Conservation (phyloP, 2,888 invertebrate genomes). For the Heliconius ismenius region DNA sequence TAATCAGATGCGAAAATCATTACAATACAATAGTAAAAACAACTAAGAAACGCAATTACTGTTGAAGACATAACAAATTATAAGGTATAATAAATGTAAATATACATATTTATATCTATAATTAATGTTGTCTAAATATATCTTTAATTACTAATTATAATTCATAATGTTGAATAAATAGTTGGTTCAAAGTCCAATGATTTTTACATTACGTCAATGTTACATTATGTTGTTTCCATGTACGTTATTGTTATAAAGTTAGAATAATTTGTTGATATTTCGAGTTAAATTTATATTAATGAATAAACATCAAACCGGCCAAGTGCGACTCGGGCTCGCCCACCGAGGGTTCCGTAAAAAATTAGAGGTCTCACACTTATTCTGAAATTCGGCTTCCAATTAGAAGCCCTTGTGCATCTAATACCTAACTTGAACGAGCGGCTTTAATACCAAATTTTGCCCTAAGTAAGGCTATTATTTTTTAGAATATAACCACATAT, state of each 20-base stretch:
- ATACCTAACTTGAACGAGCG: too few relatives aligned
- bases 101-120: background rate
- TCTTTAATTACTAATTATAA: background rate
- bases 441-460: too few relatives aligned
- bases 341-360: too few relatives aligned
- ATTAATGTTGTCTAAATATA: background rate
- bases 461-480: too few relatives aligned
- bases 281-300: too few relatives aligned
- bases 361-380: too few relatives aligned
- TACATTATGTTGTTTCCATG: background rate
- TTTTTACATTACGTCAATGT: background rate
- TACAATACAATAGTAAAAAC: constrained; percentile 11
- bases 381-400: too few relatives aligned
- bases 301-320: too few relatives aligned
- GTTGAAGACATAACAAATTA: background rate
- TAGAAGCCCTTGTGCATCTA: too few relatives aligned
- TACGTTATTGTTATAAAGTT: background rate
- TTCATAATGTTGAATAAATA: background rate
- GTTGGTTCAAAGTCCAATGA: constrained; percentile 5
- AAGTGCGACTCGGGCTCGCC: too few relatives aligned
- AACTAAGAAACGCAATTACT: background rate
- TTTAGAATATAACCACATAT: too few relatives aligned
- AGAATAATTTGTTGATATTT: too few relatives aligned
- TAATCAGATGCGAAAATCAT: constrained; percentile 6
- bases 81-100: background rate